phyloP scores from a whole-genome alignment of 1,140 invertebrate genomes.

The Monochamus saltuarius region DNA sequence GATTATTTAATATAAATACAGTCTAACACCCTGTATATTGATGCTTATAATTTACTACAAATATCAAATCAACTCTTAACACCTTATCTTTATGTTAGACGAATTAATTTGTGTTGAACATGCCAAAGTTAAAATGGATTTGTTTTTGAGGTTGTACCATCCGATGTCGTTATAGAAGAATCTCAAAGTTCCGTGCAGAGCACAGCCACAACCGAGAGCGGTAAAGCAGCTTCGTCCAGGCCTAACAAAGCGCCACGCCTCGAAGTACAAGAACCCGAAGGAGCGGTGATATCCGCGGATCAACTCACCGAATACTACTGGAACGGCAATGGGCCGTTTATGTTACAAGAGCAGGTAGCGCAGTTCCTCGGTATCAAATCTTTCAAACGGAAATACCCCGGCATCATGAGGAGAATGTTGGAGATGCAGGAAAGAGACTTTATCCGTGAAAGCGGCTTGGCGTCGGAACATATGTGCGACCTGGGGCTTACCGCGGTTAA shows the following conservation, averaged over 20 bases:
- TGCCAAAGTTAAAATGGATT: too few relatives aligned
- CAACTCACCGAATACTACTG: conserved; percentile 93
- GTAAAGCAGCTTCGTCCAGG: conserved; percentile 50
- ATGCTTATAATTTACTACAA: too few relatives aligned
- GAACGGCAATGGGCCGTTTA: conserved; percentile 76
- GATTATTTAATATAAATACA: too few relatives aligned
- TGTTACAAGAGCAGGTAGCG: conserved; percentile 90
- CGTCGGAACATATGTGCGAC: conserved; percentile 90
- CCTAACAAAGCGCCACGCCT: conserved; percentile 15
- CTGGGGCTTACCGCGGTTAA: conserved; percentile 90
- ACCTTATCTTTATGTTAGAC: too few relatives aligned
- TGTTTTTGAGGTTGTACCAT: conserved; percentile 38
- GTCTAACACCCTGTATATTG: too few relatives aligned
- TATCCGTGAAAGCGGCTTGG: conserved; percentile 77
- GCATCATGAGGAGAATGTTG: conserved; percentile 74
- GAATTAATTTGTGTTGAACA: too few relatives aligned
- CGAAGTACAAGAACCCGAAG: conserved; percentile 53
- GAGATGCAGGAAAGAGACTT: conserved; percentile 89
- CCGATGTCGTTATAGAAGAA: conserved; percentile 68
- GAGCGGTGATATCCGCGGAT: conserved; percentile 75
- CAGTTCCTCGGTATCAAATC: conserved; percentile 91
- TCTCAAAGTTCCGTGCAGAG: conserved; percentile 76
- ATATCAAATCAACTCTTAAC: too few relatives aligned
- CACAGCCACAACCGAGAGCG: conserved; percentile 66
- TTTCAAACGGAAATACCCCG: conserved; percentile 92